A percentile compares a stretch with the other conserved stretches of the same genome.
Conservation (phyloP, 2,797 vertebrate species). For the Hapalemur alaotrensis region DNA sequence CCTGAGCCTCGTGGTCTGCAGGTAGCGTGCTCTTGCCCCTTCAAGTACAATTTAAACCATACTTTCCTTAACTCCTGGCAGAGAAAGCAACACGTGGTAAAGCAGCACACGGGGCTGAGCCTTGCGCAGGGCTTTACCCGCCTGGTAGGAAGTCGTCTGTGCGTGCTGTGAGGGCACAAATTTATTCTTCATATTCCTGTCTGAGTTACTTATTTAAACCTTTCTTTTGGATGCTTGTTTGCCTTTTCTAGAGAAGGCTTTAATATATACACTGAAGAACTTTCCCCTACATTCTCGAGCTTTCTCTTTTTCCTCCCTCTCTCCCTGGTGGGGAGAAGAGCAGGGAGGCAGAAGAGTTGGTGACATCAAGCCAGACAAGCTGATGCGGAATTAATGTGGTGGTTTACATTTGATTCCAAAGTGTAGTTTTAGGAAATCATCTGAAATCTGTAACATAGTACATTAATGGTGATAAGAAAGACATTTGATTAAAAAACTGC, state of each 20-base stretch:
- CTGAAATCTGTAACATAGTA: background rate
- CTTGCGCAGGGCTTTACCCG: background rate
- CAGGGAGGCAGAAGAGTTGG: background rate
- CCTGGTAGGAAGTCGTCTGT: background rate
- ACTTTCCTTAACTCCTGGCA: background rate
- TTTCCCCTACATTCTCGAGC: rapidly evolving
- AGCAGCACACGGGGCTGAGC: background rate
- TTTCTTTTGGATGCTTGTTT: background rate
- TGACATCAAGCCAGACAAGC: background rate
- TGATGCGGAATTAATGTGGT: background rate
- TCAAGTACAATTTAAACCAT: background rate
- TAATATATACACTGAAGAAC: background rate
- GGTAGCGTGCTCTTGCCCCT: background rate
- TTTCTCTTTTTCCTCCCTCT: background rate
- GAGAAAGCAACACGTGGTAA: rapidly evolving
- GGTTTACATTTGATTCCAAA: background rate
- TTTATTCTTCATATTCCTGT: background rate
- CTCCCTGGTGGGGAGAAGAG: background rate
- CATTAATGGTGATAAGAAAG: background rate
- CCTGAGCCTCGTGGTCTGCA: background rate
- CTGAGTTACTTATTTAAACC: background rate
- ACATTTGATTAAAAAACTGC: background rate
- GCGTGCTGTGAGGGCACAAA: background rate
- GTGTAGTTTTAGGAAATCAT: background rate
- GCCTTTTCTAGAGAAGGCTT: background rate